Evolutionary conservation across 2,797 vertebrate species (phyloP).

Genomic region (Leucoraja ocellata): DNA sequence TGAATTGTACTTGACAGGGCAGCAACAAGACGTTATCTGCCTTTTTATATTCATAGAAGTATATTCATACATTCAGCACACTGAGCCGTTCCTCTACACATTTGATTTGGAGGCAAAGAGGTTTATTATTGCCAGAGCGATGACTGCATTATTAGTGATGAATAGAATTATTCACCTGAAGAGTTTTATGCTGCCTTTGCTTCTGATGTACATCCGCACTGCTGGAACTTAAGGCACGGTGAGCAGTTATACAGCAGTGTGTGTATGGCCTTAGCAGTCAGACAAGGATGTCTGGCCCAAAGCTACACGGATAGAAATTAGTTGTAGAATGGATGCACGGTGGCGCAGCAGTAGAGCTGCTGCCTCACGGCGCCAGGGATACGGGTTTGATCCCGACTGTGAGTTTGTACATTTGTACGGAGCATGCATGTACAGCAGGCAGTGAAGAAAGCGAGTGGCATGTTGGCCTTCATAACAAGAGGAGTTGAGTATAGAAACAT

Average conservation of each 20-base stretch:
- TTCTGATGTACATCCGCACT: neutral
- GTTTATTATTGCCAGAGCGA: neutral
- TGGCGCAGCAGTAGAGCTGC: too few species aligned
- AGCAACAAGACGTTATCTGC: neutral
- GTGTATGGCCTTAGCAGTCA: neutral
- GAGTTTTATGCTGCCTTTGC: constrained; percentile 10
- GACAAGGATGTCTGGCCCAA: neutral
- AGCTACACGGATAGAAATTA: neutral
- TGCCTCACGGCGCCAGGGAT: too few species aligned
- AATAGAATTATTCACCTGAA: constrained; percentile 4
- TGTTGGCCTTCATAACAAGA: too few species aligned
- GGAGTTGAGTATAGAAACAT: too few species aligned
- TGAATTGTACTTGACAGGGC: neutral
- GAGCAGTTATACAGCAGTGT: neutral
- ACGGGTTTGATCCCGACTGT: too few species aligned
- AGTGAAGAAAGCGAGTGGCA: too few species aligned
- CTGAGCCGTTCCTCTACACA: neutral
- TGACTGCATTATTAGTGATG: neutral
- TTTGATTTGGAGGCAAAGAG: neutral
- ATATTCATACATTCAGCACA: neutral
- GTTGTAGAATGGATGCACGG: too few species aligned
- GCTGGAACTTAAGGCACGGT: neutral
- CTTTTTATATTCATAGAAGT: neutral
- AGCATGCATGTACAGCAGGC: too few species aligned
- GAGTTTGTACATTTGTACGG: too few species aligned